Conservation (phyloP, 2,113 vertebrate genomes). For the Riparia riparia region DNA sequence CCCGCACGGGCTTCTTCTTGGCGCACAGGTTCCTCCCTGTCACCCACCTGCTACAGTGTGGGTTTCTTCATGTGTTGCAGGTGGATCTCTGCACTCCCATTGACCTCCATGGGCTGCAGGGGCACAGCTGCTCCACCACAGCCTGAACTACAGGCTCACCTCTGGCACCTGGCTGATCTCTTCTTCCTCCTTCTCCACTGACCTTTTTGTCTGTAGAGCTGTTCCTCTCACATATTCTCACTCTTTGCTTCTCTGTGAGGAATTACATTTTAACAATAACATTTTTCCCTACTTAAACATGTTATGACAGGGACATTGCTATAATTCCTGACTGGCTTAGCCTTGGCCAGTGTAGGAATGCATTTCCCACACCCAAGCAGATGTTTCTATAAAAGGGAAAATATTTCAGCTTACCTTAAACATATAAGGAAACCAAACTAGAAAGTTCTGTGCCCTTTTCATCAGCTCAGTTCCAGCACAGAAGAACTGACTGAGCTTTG, state of each 20-base stretch:
- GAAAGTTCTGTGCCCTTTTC: too few species aligned
- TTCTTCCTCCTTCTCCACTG: neutral
- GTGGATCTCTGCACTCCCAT: neutral
- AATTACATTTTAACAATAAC: neutral
- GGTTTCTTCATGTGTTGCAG: accelerated
- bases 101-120: too few species aligned
- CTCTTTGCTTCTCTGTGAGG: too few species aligned
- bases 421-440: too few species aligned
- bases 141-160: accelerated
- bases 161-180: neutral
- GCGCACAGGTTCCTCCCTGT: neutral
- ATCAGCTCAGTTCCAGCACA: too few species aligned
- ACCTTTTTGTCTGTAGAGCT: neutral
- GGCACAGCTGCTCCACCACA: neutral
- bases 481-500: too few species aligned
- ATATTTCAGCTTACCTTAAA: too few species aligned
- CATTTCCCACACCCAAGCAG: too few species aligned
- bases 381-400: too few species aligned
- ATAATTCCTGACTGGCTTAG: accelerated
- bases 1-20: neutral
- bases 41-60: neutral
- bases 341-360: neutral
- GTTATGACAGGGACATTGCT: neutral
- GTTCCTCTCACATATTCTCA: neutral
- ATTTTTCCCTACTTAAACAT: neutral